Conservation (phyloP, 1,140 invertebrate genomes). For the Neomicropteryx cornuta region DNA sequence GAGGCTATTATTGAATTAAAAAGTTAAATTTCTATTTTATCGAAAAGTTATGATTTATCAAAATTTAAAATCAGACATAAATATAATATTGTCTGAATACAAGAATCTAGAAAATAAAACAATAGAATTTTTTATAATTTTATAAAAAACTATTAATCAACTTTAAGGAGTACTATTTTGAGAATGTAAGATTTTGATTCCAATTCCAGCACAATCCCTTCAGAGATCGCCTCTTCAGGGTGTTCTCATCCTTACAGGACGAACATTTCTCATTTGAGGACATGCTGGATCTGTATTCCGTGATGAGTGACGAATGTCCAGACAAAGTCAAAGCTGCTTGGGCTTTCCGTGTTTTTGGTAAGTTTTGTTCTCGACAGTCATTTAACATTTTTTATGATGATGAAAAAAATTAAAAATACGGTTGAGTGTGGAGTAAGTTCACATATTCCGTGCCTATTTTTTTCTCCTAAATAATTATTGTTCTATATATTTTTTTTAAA, state of each 20-base stretch:
- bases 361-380: conserved; percentile 10
- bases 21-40: too few species aligned
- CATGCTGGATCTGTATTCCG: conserved; percentile 62
- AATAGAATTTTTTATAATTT: conserved; percentile 7
- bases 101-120: too few species aligned
- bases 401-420: background rate
- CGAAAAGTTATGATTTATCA: too few species aligned
- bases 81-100: too few species aligned
- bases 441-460: too few species aligned
- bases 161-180: conserved; percentile 5
- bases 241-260: conserved; percentile 59
- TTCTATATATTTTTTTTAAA: too few species aligned
- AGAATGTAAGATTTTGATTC: background rate
- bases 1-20: too few species aligned
- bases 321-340: conserved; percentile 56
- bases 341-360: conserved; percentile 71
- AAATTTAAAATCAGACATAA: conserved; percentile 3
- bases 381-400: conserved; percentile 1
- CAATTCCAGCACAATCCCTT: conserved; percentile 59
- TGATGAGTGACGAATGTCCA: conserved; percentile 58
- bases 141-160: too few species aligned
- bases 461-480: too few species aligned
- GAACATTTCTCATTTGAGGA: conserved; percentile 62
- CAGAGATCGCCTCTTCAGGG: conserved; percentile 50
- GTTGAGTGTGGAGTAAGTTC: too few species aligned